Percentiles rank a stretch among this genome's conserved stretches.
Conservation (phyloP, 2,113 vertebrate genomes). For the Odobenus rosmarus region DNA sequence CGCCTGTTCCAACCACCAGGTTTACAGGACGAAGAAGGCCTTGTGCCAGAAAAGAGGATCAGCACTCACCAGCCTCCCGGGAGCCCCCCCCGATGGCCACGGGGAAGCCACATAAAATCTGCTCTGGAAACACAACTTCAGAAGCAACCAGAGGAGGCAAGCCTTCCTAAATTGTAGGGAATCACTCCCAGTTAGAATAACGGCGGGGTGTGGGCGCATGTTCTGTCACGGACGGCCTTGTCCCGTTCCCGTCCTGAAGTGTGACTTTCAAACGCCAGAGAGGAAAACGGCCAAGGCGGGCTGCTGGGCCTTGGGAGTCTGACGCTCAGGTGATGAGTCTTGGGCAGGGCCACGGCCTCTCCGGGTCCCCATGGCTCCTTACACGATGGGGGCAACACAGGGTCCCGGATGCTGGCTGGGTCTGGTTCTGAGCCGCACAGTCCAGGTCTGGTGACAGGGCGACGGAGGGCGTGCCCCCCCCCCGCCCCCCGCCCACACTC, state of each 20-base stretch:
- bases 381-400: background rate
- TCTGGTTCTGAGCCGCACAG: background rate
- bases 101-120: background rate
- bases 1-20: background rate
- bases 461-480: fast-evolving
- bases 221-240: background rate
- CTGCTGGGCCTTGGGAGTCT: background rate
- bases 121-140: background rate
- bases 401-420: background rate
- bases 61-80: background rate
- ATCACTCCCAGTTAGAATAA: background rate
- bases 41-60: background rate
- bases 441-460: fast-evolving
- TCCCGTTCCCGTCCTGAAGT: background rate
- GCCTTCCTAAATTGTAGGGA: constrained; percentile 4
- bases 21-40: constrained; percentile 1
- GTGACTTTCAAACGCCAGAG: background rate
- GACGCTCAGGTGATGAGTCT: background rate
- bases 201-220: background rate
- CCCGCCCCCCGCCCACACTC: background rate
- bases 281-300: background rate
- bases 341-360: background rate
- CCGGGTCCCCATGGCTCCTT: background rate
- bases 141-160: constrained; percentile 25
- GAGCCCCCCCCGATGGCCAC: fast-evolving